These are phyloP conservation scores for Florisuga fusca DNA, from an alignment of 2,797 vertebrate genomes.

Conservation along the genomic window DNA sequence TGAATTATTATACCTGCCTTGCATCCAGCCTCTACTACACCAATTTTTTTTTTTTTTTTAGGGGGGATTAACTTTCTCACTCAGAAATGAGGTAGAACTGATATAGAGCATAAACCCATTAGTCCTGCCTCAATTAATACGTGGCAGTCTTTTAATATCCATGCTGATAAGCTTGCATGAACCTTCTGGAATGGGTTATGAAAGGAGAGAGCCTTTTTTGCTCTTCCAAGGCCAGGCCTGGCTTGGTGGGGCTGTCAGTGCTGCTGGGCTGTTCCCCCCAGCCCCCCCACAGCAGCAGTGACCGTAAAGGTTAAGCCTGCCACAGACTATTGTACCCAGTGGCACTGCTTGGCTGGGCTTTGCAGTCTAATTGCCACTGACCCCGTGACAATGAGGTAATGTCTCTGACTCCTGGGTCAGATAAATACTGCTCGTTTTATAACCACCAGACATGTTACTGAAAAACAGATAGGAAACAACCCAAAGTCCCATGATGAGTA, in stretches of 20 bases:
- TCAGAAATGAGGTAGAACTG: background rate
- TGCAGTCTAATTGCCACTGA: constrained; percentile 59
- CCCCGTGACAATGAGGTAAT: constrained; percentile 72
- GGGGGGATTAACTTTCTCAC: background rate
- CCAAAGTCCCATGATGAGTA: background rate
- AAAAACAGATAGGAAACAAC: constrained; percentile 59
- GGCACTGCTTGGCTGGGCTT: constrained; percentile 49
- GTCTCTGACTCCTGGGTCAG: constrained; percentile 65
- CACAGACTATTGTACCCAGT: constrained; percentile 42
- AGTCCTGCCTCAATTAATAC: background rate
- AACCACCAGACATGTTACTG: constrained; percentile 54
- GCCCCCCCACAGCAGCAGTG: background rate
- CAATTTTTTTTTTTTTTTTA: background rate
- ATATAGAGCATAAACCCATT: background rate
- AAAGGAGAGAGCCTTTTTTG: background rate
- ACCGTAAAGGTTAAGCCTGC: constrained; percentile 50
- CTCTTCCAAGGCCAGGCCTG: background rate
- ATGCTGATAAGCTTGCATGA: fast-evolving
- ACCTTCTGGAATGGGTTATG: background rate
- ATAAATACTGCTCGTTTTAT: constrained; percentile 65
- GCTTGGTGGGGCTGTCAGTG: background rate
- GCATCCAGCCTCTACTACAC: background rate
- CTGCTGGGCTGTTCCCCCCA: background rate
- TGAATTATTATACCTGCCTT: background rate
- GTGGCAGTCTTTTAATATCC: fast-evolving